Evolutionary conservation across 2,888 invertebrate genomes (phyloP).

Genomic region (Noctua pronuba): DNA sequence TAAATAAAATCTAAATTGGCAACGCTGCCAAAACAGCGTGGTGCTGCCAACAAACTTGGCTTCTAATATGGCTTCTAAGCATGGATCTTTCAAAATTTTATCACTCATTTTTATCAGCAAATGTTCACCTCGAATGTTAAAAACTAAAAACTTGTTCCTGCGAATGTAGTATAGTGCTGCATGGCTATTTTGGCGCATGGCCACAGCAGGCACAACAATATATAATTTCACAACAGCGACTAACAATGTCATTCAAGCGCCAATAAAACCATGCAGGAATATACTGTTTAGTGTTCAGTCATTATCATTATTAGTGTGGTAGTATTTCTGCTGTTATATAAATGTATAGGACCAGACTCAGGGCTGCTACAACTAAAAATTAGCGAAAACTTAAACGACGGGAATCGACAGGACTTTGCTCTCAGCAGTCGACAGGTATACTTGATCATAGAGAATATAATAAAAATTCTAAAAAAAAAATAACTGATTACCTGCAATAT

Average conservation of each 20-base stretch:
- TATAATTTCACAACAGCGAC: not conserved
- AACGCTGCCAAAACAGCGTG: too few relatives aligned
- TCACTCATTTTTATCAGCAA: too few relatives aligned
- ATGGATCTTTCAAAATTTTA: too few relatives aligned
- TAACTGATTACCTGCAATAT: constrained; percentile 78
- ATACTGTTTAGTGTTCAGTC: too few relatives aligned
- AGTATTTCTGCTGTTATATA: not conserved
- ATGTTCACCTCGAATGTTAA: too few relatives aligned
- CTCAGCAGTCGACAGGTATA: not conserved
- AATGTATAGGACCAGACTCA: not conserved
- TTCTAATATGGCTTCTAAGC: too few relatives aligned
- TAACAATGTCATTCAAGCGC: not conserved
- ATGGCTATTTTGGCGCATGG: too few relatives aligned
- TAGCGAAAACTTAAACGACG: not conserved
- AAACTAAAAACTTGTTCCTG: too few relatives aligned
- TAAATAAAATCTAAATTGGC: too few relatives aligned
- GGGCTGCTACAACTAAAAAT: not conserved
- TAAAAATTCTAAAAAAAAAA: not conserved
- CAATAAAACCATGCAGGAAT: too few relatives aligned
- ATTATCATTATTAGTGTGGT: not conserved
- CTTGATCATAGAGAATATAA: not conserved
- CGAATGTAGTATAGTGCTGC: not conserved
- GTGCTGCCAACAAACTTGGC: too few relatives aligned
- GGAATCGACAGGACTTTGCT: not conserved
- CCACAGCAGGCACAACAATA: too few relatives aligned